phyloP scores from a whole-genome alignment of 2,888 invertebrate genomes.

The Trachelus tabidus region DNA sequence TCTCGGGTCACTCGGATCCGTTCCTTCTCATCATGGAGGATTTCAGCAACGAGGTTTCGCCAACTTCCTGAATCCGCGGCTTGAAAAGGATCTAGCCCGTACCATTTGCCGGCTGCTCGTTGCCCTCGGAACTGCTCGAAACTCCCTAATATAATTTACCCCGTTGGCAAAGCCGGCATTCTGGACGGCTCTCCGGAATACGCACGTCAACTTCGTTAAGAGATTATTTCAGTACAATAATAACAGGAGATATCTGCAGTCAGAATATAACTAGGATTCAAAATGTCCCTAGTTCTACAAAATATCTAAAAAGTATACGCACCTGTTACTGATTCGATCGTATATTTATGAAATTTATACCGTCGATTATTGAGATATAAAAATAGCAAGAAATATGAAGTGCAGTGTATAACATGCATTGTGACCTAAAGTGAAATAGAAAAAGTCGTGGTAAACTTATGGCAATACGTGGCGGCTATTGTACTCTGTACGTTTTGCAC shows the following conservation, averaged over 20 bases:
- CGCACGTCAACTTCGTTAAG: background rate
- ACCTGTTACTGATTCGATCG: background rate
- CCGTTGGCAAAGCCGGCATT: slow-evolving; percentile 1
- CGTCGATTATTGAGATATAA: background rate
- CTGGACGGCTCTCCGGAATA: background rate
- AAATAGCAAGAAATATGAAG: background rate
- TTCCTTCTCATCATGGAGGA: slow-evolving; percentile 7
- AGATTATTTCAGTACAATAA: background rate
- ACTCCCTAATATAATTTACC: slow-evolving; percentile 7
- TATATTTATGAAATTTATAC: background rate
- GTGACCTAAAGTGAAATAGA: background rate
- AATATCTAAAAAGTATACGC: background rate
- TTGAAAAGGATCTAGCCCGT: background rate
- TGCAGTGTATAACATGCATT: background rate
- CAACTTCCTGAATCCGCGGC: slow-evolving; percentile 10
- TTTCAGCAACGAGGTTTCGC: slow-evolving; percentile 14
- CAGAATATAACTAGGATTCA: background rate
- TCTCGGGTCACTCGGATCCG: background rate
- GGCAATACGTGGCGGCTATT: background rate
- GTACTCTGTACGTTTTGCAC: slow-evolving; percentile 6
- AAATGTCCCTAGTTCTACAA: background rate
- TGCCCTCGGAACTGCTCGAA: slow-evolving; percentile 1
- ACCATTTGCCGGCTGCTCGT: slow-evolving; percentile 8
- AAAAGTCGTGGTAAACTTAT: background rate
- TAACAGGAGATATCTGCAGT: background rate